Evolutionary conservation across 2,888 invertebrate genomes (phyloP), one percentile per base, ranked within the genome.

Genomic region (Eupithecia vulgata): DNA sequence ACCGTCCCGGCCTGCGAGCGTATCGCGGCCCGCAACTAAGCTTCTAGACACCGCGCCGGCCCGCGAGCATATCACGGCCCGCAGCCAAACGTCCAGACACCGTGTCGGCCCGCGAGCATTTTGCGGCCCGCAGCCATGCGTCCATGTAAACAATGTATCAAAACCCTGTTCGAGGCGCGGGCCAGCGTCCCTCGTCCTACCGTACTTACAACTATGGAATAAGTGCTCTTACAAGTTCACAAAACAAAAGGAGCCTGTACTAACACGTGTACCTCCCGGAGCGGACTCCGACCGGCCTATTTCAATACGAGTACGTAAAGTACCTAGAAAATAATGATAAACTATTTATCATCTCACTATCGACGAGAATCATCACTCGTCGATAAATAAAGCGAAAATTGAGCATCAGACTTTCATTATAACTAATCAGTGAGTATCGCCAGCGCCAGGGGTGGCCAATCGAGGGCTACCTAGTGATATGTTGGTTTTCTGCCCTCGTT

Each of bases 391-490:
- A 81, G 80, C 80, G 78, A 78, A 76, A 76, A 80, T 83, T 84
- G 84, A 84, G 84, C 84, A 84, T 84, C 83, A 84, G 84, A 84
- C 82, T 83, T 83, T 80, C 80, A 78, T 79, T 72, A 82, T 81
- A 80, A 80, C 76, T 80, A 76, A 66, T 65, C 65, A 76, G 70
- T 76, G 76, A 40, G 73, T 42, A 66, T 66, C 65, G 40, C 21
- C 70, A 21, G 37, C 48, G 61, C 61, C 34, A 35, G 21, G 17
- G 40, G 45, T 64, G 30, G 48, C 34, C 30, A 52, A 7, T 42
- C 2, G 64, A 17, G 34, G 65, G 21, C 65, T 35, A 21, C 40
- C 40, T 40, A 40, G 65, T 65, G 65, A 65, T 65, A 65, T 65
- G 65, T 65, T 40, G 21, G 65, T 34, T 61, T 61, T 30, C 61